Conservation (phyloP, 2,888 invertebrate species). For the Neuroscelio doddi region DNA sequence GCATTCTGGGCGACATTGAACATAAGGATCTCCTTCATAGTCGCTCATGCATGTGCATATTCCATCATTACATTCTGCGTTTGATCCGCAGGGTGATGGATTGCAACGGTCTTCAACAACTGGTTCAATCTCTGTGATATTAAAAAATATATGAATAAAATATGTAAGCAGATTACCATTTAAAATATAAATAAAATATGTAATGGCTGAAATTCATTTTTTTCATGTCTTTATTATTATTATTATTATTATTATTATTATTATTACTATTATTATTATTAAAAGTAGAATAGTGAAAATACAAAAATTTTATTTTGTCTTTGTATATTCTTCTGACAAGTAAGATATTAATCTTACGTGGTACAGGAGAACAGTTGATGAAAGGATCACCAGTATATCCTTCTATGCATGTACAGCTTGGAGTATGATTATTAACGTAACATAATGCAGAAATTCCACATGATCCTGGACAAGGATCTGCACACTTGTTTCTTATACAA, state of each 20-base stretch:
- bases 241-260: too few species aligned
- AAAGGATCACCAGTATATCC: slow-evolving; percentile 76
- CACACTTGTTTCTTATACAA: slow-evolving; percentile 77
- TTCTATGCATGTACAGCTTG: slow-evolving; percentile 75
- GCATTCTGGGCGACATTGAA: slow-evolving; percentile 82
- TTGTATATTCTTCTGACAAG: too few species aligned
- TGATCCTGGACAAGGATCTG: slow-evolving; percentile 76
- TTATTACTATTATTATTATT: too few species aligned
- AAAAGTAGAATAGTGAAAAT: too few species aligned
- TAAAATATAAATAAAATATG: too few species aligned
- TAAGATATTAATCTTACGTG: too few species aligned
- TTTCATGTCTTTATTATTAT: too few species aligned
- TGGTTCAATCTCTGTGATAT: slow-evolving; percentile 15
- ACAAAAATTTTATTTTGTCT: too few species aligned
- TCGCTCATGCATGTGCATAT: slow-evolving; percentile 74
- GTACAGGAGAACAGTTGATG: slow-evolving; percentile 65
- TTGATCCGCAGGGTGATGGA: slow-evolving; percentile 84
- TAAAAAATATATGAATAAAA: too few species aligned
- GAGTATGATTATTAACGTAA: slow-evolving; percentile 76
- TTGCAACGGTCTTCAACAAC: slow-evolving; percentile 72
- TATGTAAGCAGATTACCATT: too few species aligned
- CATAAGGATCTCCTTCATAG: slow-evolving; percentile 77
- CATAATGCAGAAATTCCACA: slow-evolving; percentile 76
- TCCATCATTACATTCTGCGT: slow-evolving; percentile 76
- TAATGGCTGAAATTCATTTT: too few species aligned